Conservation (phyloP, 2,797 vertebrate genomes). For the Brachyalestes nurse region DNA sequence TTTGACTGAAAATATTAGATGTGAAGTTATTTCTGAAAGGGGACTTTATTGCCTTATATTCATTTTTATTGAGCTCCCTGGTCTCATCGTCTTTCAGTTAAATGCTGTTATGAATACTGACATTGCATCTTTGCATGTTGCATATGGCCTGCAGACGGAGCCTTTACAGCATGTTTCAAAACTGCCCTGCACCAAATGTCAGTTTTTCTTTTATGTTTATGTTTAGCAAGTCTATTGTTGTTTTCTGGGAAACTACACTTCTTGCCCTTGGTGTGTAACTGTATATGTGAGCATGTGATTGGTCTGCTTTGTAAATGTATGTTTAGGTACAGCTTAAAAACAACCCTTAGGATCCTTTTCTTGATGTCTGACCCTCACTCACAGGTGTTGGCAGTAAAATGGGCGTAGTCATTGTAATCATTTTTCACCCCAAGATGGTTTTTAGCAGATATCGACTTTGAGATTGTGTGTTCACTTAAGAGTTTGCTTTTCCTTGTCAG, state of each 20-base stretch:
- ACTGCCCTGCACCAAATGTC: neutral
- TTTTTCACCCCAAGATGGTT: neutral
- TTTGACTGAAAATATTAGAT: neutral
- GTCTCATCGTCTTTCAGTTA: neutral
- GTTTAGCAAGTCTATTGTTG: neutral
- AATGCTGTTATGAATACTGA: neutral
- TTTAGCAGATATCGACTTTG: neutral
- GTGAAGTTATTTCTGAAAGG: neutral
- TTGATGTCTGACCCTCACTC: neutral
- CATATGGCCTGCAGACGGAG: neutral
- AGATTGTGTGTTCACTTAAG: constrained; percentile 6
- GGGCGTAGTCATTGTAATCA: neutral
- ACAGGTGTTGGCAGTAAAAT: neutral
- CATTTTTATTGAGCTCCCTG: neutral
- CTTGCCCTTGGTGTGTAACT: neutral
- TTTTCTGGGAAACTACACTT: constrained; percentile 1
- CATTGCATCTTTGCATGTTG: constrained; percentile 15
- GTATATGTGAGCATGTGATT: constrained; percentile 27
- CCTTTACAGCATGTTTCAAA: neutral
- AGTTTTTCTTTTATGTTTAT: neutral
- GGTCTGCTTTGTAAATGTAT: constrained; percentile 14
- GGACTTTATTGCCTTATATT: neutral
- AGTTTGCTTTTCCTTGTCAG: neutral
- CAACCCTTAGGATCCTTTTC: neutral
- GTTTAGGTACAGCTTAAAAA: constrained; percentile 6